Percentiles rank a stretch among this genome's conserved stretches.
Conservation (phyloP, 2,888 invertebrate genomes). For the Drosophila yooni region DNA sequence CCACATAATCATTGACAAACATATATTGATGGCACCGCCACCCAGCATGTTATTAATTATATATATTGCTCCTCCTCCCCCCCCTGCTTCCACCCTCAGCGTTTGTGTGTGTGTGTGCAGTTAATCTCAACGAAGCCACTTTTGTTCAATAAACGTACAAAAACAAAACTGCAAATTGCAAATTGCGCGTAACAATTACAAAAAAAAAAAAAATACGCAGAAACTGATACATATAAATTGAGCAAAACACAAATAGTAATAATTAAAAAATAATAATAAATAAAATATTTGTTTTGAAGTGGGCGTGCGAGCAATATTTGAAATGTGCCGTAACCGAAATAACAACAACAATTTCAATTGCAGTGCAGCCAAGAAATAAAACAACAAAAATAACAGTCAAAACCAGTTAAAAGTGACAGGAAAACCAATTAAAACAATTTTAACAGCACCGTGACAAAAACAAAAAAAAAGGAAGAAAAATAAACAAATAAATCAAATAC, state of each 20-base stretch:
- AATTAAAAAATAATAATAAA: constrained; percentile 7
- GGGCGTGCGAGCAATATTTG: constrained; percentile 59
- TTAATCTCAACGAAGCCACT: background rate
- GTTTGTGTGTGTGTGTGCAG: constrained; percentile 3
- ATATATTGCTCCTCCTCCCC: background rate
- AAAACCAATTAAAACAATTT: constrained; percentile 52
- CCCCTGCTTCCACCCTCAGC: background rate
- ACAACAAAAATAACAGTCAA: constrained; percentile 41
- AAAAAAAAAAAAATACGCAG: background rate
- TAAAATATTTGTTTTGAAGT: constrained; percentile 31
- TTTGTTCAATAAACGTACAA: background rate
- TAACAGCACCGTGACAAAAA: constrained; percentile 22
- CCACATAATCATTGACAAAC: constrained; percentile 37
- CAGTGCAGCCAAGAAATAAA: constrained; percentile 73
- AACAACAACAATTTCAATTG: constrained; percentile 69
- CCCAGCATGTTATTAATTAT: constrained; percentile 30
- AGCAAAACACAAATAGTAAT: background rate
- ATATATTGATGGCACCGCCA: constrained; percentile 46
- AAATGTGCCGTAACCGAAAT: constrained; percentile 33
- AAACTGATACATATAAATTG: background rate
- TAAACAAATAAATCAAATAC: background rate
- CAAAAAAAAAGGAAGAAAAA: background rate
- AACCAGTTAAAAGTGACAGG: constrained; percentile 75
- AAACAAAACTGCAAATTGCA: constrained; percentile 7
- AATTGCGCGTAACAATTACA: constrained; percentile 3